Evolutionary conservation across 2,113 vertebrate species (phyloP).

Genomic region (Ginglymostoma cirratum): DNA sequence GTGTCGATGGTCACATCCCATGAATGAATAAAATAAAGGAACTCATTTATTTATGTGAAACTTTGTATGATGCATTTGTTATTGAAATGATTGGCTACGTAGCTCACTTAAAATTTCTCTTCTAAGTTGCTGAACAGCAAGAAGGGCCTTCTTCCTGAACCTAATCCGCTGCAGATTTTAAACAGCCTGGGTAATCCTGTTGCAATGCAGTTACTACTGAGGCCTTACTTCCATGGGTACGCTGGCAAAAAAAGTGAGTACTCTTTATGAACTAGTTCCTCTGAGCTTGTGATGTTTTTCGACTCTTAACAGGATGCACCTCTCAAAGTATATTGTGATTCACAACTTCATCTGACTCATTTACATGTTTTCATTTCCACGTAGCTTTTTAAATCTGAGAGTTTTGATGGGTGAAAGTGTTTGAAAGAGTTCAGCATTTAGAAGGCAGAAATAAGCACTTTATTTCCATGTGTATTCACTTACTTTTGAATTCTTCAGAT

Average conservation of each 20-base stretch:
- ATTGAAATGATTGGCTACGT: neutral
- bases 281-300: neutral
- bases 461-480: neutral
- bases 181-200: constrained; percentile 90
- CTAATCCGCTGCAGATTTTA: constrained; percentile 83
- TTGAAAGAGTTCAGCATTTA: neutral
- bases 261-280: neutral
- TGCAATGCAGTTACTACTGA: constrained; percentile 83
- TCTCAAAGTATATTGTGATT: neutral
- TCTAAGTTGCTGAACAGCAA: constrained; percentile 79
- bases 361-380: neutral
- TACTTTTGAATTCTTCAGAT: neutral
- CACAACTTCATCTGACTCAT: neutral
- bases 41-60: neutral
- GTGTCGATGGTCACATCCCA: no score
- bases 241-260: constrained; percentile 69
- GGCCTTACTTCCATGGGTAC: constrained; percentile 67
- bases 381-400: neutral
- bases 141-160: constrained; percentile 89
- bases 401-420: no score
- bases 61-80: no score
- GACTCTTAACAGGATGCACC: no score
- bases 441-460: neutral
- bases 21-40: no score
- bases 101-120: constrained; percentile 42